Conservation (phyloP, 2,888 invertebrate genomes). For the Tuberolachnus salignus region DNA sequence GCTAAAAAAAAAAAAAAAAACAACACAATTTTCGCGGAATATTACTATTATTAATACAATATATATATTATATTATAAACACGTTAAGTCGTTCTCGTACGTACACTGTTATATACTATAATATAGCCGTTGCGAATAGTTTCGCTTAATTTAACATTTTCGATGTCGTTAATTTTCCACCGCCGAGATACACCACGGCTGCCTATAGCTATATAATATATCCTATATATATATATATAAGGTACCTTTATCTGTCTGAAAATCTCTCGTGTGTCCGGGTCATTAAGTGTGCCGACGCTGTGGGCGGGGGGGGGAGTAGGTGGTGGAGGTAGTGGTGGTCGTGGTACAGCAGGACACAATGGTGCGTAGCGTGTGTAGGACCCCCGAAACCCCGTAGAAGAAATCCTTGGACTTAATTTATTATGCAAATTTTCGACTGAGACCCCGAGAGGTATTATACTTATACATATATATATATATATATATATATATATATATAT, state of each 20-base stretch:
- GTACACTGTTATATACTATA: neutral
- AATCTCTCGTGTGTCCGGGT: constrained; percentile 53
- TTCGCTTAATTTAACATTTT: constrained; percentile 53
- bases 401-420: constrained; percentile 56
- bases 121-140: constrained; percentile 10
- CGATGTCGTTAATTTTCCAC: constrained; percentile 47
- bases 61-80: neutral
- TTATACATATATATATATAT: neutral
- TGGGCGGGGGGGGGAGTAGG: no score
- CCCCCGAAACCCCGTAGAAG: constrained; percentile 50
- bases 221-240: constrained; percentile 8
- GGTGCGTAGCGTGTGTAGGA: neutral
- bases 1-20: no score
- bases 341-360: constrained; percentile 25
- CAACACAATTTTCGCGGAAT: neutral
- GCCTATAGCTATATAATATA: no score
- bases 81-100: neutral
- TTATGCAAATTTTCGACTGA: constrained; percentile 55
- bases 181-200: constrained; percentile 12
- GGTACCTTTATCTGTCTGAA: constrained; percentile 48
- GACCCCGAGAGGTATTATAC: constrained; percentile 19
- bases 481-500: neutral
- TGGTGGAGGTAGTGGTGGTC: neutral
- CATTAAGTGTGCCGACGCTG: constrained; percentile 49
- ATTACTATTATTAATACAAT: no score